Conservation (phyloP, 2,888 invertebrate genomes). For the Pollenia griseotomentosa region DNA sequence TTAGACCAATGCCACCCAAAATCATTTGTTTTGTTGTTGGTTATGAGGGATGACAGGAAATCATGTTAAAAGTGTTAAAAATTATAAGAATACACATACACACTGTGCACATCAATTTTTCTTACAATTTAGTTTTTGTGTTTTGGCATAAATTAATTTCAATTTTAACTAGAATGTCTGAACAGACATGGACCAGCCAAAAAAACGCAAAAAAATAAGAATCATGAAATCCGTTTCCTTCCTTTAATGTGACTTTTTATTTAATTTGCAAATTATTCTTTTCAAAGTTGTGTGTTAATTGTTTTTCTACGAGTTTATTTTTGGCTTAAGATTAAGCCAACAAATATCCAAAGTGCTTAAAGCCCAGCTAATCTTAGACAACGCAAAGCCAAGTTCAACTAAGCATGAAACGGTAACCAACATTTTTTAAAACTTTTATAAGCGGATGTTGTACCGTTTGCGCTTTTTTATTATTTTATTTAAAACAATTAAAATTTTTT, state of each 20-base stretch:
- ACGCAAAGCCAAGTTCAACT: conserved; percentile 25
- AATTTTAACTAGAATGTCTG: conserved; percentile 17
- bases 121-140: conserved; percentile 9
- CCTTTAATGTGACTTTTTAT: conserved; percentile 43
- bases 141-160: conserved; percentile 61
- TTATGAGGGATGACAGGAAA: conserved; percentile 67
- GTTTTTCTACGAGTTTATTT: conserved; percentile 20
- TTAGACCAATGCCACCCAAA: neutral
- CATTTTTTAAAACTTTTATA: conserved; percentile 35
- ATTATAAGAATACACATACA: conserved; percentile 1
- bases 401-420: conserved; percentile 61
- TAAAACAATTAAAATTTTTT: neutral
- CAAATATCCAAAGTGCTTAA: conserved; percentile 18
- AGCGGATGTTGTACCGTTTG: conserved; percentile 55
- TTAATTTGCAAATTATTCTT: conserved; percentile 56
- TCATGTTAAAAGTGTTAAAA: conserved; percentile 63
- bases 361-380: conserved; percentile 42
- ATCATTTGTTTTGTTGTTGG: conserved; percentile 3
- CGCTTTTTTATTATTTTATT: conserved; percentile 10
- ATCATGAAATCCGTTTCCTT: conserved; percentile 66
- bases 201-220: neutral
- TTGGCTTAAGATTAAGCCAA: conserved; percentile 49
- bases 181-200: neutral
- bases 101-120: neutral
- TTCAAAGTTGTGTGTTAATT: conserved; percentile 51